Percentiles rank a stretch among this genome's conserved stretches.
phyloP scores from a whole-genome alignment of 2,113 vertebrate genomes.

The Ranitomeya variabilis region DNA sequence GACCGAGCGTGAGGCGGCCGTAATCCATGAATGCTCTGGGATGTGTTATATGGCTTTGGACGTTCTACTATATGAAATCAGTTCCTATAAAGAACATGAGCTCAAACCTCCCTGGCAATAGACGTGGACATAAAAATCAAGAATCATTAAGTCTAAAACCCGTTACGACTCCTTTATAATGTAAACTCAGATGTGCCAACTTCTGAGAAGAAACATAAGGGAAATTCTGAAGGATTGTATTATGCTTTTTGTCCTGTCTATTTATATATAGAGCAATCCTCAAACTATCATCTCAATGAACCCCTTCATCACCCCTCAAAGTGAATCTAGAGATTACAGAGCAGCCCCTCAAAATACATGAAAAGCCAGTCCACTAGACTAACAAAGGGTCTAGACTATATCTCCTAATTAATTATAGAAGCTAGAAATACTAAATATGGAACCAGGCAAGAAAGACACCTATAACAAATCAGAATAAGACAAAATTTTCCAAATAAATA shows the following conservation, averaged over 20 bases:
- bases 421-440: too few species aligned
- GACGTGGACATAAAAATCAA: background rate
- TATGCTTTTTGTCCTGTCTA: background rate
- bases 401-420: too few species aligned
- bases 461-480: too few species aligned
- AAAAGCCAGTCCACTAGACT: too few species aligned
- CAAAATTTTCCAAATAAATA: too few species aligned
- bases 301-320: background rate
- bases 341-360: too few species aligned
- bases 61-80: background rate
- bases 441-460: too few species aligned
- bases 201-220: background rate
- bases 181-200: background rate
- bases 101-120: slow-evolving; percentile 4
- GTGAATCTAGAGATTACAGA: background rate
- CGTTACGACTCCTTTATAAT: background rate
- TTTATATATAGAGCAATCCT: too few species aligned
- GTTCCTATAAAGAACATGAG: slow-evolving; percentile 12
- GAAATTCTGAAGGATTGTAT: background rate
- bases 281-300: too few species aligned
- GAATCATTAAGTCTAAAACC: background rate
- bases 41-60: background rate
- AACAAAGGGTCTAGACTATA: too few species aligned
- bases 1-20: background rate
- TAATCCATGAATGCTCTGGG: background rate